These are phyloP conservation scores for Cyphomyrus plagiostoma DNA, from an alignment of 2,113 vertebrate genomes.

Conservation along the genomic window DNA sequence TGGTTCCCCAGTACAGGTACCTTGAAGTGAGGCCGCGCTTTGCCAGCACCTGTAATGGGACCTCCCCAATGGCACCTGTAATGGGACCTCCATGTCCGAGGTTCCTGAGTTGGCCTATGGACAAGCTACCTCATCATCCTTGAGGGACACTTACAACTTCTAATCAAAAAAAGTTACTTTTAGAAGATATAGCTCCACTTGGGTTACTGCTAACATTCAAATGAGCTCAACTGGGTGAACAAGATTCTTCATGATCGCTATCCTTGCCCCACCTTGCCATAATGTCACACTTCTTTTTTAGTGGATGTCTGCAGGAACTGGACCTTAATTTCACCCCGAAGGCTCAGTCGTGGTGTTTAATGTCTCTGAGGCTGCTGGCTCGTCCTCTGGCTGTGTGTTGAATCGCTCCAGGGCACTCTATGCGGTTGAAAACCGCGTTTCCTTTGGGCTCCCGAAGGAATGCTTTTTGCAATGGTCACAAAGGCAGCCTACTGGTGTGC, in stretches of 20 bases:
- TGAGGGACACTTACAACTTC: background rate
- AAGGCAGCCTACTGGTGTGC: background rate
- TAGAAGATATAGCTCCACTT: background rate
- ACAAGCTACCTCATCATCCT: background rate
- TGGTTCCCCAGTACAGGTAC: background rate
- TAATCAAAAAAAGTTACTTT: background rate
- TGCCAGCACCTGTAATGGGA: background rate
- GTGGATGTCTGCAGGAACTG: background rate
- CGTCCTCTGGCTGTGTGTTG: background rate
- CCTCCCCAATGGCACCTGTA: background rate
- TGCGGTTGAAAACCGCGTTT: background rate
- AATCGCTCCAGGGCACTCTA: background rate
- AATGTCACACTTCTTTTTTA: background rate
- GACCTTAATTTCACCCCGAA: background rate
- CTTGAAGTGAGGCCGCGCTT: background rate
- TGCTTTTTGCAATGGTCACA: background rate
- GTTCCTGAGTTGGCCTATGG: background rate
- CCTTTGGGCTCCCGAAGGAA: background rate
- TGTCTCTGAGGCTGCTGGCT: background rate
- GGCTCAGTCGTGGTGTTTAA: background rate
- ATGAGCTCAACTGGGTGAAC: background rate
- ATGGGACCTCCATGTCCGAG: too few relatives aligned
- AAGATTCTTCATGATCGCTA: too few relatives aligned
- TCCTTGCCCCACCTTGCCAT: too few relatives aligned
- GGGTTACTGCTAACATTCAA: background rate